These are phyloP conservation scores for Scaptomyza graminum DNA, from an alignment of 1,140 invertebrate species.

Conservation along the genomic window DNA sequence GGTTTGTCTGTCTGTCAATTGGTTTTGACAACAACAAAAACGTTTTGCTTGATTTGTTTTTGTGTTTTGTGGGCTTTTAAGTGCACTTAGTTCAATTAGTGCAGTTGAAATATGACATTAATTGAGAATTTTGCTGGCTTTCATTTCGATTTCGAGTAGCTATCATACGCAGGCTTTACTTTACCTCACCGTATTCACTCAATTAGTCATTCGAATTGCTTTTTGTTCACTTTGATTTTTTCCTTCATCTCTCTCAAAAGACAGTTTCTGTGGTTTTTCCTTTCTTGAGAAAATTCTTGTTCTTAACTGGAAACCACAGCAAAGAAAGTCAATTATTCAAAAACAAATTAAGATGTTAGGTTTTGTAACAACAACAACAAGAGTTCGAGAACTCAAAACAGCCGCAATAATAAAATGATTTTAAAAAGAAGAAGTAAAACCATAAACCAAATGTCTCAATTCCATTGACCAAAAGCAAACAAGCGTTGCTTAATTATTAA, in stretches of 20 bases:
- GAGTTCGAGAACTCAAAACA: not conserved
- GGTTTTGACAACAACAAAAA: conserved; percentile 3
- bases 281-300: conserved; percentile 12
- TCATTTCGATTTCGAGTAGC: conserved; percentile 53
- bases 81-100: conserved; percentile 68
- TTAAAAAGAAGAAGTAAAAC: too few species aligned
- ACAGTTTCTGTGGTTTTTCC: conserved; percentile 2
- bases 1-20: conserved; percentile 6
- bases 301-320: conserved; percentile 35
- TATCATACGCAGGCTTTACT: conserved; percentile 24
- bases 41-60: conserved; percentile 1
- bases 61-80: conserved; percentile 42
- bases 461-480: too few species aligned
- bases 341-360: conserved; percentile 1
- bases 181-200: conserved; percentile 7
- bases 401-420: too few species aligned
- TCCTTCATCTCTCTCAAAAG: not conserved
- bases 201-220: conserved; percentile 23
- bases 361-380: not conserved
- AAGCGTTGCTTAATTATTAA: too few species aligned
- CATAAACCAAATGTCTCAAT: too few species aligned
- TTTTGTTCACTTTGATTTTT: conserved; percentile 14
- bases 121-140: not conserved
- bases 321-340: conserved; percentile 41
- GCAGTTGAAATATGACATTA: conserved; percentile 2